These are phyloP conservation scores for Myotis yumanensis DNA, from an alignment of 2,113 vertebrate species.

Conservation along the genomic window DNA sequence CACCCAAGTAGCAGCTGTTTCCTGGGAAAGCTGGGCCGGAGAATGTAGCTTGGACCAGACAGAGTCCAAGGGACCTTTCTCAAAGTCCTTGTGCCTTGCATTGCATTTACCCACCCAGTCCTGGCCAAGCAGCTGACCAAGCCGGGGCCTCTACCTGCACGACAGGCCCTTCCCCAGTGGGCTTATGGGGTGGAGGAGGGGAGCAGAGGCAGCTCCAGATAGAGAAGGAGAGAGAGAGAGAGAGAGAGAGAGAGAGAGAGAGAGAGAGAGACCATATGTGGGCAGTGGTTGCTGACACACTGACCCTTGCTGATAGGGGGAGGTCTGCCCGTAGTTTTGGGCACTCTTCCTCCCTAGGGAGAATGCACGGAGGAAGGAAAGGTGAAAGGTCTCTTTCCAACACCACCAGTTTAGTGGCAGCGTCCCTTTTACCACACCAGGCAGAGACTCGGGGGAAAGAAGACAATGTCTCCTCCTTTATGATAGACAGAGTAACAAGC, in stretches of 20 bases:
- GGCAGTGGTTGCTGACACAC: background rate
- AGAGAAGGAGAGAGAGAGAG: background rate
- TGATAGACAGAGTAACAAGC: background rate
- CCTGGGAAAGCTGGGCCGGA: background rate
- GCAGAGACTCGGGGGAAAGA: background rate
- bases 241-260: background rate
- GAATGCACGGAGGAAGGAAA: background rate
- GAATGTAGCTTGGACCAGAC: background rate
- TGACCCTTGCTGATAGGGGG: background rate
- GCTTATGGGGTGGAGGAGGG: background rate
- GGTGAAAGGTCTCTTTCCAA: background rate
- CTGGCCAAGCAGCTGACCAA: background rate
- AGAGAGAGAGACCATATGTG: background rate
- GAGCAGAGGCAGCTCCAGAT: background rate
- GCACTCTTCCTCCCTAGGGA: background rate
- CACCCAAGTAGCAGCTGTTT: background rate
- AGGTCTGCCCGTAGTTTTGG: background rate
- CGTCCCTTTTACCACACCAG: constrained; percentile 17
- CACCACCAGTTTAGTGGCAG: background rate
- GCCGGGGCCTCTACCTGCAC: background rate
- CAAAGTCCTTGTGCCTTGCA: background rate
- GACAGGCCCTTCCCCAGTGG: background rate
- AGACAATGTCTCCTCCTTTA: background rate
- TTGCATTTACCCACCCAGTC: background rate
- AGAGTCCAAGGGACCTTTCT: background rate